phyloP scores from a whole-genome alignment of 2,113 vertebrate species.

The Talpa occidentalis region DNA sequence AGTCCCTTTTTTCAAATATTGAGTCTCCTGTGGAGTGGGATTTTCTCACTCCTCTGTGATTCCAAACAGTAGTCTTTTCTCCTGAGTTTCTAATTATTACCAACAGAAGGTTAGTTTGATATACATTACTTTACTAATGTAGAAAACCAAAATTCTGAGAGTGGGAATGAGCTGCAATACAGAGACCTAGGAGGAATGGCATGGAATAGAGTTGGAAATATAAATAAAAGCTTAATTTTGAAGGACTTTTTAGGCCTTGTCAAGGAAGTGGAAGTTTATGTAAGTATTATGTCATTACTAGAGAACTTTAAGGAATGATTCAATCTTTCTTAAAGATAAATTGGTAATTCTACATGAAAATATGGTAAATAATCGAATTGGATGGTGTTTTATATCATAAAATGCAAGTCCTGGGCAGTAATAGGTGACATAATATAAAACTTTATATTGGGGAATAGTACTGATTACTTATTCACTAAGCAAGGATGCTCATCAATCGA shows the following conservation, averaged over 20 bases:
- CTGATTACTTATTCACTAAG: background rate
- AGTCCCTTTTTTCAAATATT: background rate
- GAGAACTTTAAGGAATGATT: constrained; percentile 18
- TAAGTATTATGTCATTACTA: background rate
- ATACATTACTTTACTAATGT: background rate
- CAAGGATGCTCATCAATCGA: background rate
- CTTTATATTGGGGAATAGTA: background rate
- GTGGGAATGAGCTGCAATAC: background rate
- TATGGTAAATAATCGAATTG: background rate
- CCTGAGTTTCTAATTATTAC: background rate
- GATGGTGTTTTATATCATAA: background rate
- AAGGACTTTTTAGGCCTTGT: background rate
- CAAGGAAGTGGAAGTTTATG: background rate
- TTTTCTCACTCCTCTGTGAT: background rate
- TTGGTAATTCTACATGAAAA: background rate
- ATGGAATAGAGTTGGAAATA: background rate
- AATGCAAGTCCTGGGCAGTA: background rate
- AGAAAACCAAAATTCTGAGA: background rate
- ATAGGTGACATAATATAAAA: background rate
- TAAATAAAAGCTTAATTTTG: background rate
- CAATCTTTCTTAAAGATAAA: background rate
- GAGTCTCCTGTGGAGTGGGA: background rate
- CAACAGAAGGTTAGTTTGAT: background rate
- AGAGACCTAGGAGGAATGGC: background rate
- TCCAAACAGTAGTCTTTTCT: background rate